Evolutionary conservation across 2,888 invertebrate genomes (phyloP), one percentile per base, ranked within the genome.

Genomic region (Clepsis dumicolana): DNA sequence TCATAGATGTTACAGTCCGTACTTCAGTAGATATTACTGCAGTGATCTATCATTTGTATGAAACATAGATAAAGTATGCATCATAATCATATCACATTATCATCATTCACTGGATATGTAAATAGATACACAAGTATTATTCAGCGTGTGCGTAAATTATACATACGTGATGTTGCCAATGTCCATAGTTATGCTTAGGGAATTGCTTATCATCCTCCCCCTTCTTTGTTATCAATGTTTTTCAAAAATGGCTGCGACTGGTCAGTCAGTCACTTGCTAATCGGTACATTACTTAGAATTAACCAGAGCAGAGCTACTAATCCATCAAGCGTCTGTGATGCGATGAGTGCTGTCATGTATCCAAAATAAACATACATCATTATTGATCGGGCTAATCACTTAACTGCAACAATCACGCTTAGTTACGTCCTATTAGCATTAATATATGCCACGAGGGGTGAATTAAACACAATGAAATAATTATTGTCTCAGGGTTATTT

Each of bases 401-500:
- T 25, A 66, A 27, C 35, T 48, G 52, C 48, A 56, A 56, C 38
- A 48, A 54, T 62, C 18, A 54, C 54, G 66, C 35, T 41, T 18
- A 65, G 53, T 41, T 56, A 56, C 38, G 48, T 62, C 62, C 54
- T 32, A 66, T 66, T 66, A 66, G 54, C 48, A 66, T 66, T 65
- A 56, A 56, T 53, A 14, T 27, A 32, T 27, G 35, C 62, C 66
- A 32, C n/a, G 35, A 38, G 61, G 66, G 61, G 53, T 44, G 4
- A 27, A 56, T 52, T 48, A 24, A 25, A 10, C 29, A 60, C 32
- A 66, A 54, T 66, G 54, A 66, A 61, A 66, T 61, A 54, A 66
- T 66, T 18, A 14, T 25, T 41, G 32, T 32, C 35, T 62, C 66
- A 66, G 61, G 66, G 66, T 66, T 56, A 48, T 66, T 66, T 62